Evolutionary conservation across 2,797 vertebrate species (phyloP), one percentile per base, ranked within the genome.

Genomic region (Oreochromis grahami): DNA sequence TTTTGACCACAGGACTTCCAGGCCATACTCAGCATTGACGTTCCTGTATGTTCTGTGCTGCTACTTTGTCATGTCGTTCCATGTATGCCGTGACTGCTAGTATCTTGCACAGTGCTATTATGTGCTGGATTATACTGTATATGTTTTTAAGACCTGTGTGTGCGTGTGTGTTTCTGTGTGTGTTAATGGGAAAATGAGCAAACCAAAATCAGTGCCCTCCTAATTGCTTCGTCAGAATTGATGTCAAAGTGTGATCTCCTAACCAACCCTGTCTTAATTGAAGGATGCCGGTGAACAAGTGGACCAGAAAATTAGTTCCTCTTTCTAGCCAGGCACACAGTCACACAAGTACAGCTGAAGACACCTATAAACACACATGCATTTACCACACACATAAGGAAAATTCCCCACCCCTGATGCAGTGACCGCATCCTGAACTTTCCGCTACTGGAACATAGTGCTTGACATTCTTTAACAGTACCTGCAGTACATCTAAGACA

Each of bases 231-330:
- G 82, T 91, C 87, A 93, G 88, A 92, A 91, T 72, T 83, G 81
- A 92, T 93, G 92, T 93, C 88, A 84, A 88, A 90, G 88, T 80
- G 82, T 76, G 91, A 90, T 78, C 90, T 89, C 90, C 87, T 91
- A 87, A 83, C 72, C 76, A 83, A 93, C 93, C 92, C 84, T 60
- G 55, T 79, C 83, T 91, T 95, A 95, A 95, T 93, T 96, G 92
- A 95, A 95, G 93, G 88, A 91, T 92, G 80, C 86, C 79, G 38
- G 88, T 88, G 88, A 94, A 86, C 93, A 91, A 94, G 89, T 81
- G 88, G 88, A 94, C 79, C 91, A 50, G 91, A 95, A 95, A 95
- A 95, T 96, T 86, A 92, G 87, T 94, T 93, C 88, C 87, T 91
- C 87, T 87, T 87, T 88, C 86, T 83, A 86, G 82, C 77, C 78